Evolutionary conservation across 2,113 vertebrate species (phyloP), one percentile per base, ranked within the genome.

Genomic region (Trinectes maculatus): DNA sequence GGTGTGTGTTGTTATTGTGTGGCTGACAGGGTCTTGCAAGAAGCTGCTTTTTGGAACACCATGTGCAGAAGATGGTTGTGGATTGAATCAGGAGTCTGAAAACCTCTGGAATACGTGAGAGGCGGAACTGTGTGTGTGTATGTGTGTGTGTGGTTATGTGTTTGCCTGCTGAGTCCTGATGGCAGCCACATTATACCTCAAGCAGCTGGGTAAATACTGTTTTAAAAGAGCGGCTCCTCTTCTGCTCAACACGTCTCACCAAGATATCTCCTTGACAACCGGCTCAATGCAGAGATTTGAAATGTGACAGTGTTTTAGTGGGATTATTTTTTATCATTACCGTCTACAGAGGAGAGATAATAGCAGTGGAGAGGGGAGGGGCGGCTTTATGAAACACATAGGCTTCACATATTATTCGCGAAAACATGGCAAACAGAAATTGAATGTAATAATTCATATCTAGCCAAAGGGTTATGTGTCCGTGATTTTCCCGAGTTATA

Each of bases 221-320:
- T 84, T 76, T 79, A 80, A 81, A 86, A 82, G 83, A 84, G 69
- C 76, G 79, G 42, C 70, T 83, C 66, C 66, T 73, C 64, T 64
- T 80, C 73, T 59, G 37, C 68, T 56, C 44, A n/a, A 75, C 85
- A 87, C 82, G 78, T 85, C 84, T 88, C 67, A 42, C 72, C 39
- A 61, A 85, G 79, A 85, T 65, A 87, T 87, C 84, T 85, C 87
- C 77, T 84, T 90, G 87, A 89, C 88, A 89, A 89, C 87, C 79
- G 19, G 68, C 81, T 87, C 82, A 82, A 73, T 83, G 83, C 75
- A 75, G 84, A 76, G 64, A 86, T 88, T 75, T 79, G 73, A 90
- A 90, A 90, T 85, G 85, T 91, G 88, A 89, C 82, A 49, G 73
- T 81, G 62, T 85, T 90, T 88, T 82, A 80, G 80, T 71, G 82